These are phyloP conservation scores for Ectropis grisescens DNA, from an alignment of 1,140 invertebrate species.

Conservation along the genomic window DNA sequence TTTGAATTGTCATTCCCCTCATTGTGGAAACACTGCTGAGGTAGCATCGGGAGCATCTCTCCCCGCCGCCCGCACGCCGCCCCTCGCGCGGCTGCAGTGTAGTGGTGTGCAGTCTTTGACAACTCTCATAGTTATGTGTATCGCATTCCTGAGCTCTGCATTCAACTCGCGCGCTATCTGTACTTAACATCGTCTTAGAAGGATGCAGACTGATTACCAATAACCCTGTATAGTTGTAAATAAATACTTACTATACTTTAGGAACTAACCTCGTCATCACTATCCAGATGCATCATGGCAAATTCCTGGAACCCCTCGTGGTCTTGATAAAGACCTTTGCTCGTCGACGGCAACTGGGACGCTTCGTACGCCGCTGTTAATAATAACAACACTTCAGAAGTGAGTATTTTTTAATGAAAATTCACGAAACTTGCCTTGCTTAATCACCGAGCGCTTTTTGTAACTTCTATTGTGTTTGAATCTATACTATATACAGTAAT, in stretches of 20 bases:
- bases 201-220: too few relatives aligned
- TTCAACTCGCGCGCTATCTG: too few relatives aligned
- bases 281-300: constrained; percentile 26
- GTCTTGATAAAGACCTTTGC: constrained; percentile 22
- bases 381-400: too few relatives aligned
- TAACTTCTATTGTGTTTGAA: too few relatives aligned
- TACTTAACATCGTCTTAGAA: too few relatives aligned
- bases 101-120: neutral
- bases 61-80: too few relatives aligned
- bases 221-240: too few relatives aligned
- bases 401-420: neutral
- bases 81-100: neutral
- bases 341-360: constrained; percentile 42
- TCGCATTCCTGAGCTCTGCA: too few relatives aligned
- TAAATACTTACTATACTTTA: too few relatives aligned
- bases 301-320: constrained; percentile 22
- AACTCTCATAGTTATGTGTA: too few relatives aligned
- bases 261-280: constrained; percentile 47
- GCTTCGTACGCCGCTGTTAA: constrained; percentile 22
- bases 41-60: neutral
- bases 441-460: neutral
- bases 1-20: neutral
- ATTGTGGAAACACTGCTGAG: neutral
- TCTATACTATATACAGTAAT: too few relatives aligned
- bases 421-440: neutral